A percentile compares a stretch with the other conserved stretches of the same genome.
Conservation (phyloP, 2,888 invertebrate genomes). For the Ennomos fuscantarius region DNA sequence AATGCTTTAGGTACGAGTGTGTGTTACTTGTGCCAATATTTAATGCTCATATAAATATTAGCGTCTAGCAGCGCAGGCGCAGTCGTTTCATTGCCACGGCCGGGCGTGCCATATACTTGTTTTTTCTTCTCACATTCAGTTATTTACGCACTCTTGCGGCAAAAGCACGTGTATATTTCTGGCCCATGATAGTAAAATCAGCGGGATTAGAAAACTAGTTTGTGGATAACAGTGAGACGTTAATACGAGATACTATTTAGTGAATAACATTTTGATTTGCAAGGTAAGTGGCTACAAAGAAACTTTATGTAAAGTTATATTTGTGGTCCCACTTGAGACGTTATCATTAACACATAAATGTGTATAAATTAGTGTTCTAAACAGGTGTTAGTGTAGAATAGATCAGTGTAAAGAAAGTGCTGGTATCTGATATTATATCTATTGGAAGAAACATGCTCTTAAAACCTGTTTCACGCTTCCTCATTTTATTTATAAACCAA, state of each 20-base stretch:
- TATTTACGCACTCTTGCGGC: slow-evolving; percentile 36
- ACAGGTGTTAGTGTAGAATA: slow-evolving; percentile 3
- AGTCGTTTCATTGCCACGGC: slow-evolving; percentile 57
- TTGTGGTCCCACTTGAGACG: not conserved
- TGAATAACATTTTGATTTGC: slow-evolving; percentile 8
- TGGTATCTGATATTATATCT: too few relatives aligned
- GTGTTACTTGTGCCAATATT: slow-evolving; percentile 2
- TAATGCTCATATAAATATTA: slow-evolving; percentile 47
- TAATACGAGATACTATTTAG: not conserved
- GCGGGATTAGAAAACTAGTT: slow-evolving; percentile 26
- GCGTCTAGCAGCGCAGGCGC: slow-evolving; percentile 44
- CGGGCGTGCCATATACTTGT: slow-evolving; percentile 42
- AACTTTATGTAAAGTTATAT: not conserved
- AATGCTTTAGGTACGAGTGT: not conserved
- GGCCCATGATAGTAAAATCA: slow-evolving; percentile 37
- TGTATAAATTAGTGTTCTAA: not conserved
- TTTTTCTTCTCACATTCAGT: slow-evolving; percentile 46
- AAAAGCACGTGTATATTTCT: slow-evolving; percentile 43
- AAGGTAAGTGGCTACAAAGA: slow-evolving; percentile 1
- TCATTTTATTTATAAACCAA: slow-evolving; percentile 16
- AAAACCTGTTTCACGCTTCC: slow-evolving; percentile 27
- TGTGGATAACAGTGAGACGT: slow-evolving; percentile 15
- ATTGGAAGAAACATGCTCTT: slow-evolving; percentile 15
- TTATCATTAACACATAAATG: not conserved
- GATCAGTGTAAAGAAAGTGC: slow-evolving; percentile 3